A percentile compares a stretch with the other conserved stretches of the same genome.
Evolutionary conservation across 2,113 vertebrate species (phyloP).

Genomic region (Pitta sordida): DNA sequence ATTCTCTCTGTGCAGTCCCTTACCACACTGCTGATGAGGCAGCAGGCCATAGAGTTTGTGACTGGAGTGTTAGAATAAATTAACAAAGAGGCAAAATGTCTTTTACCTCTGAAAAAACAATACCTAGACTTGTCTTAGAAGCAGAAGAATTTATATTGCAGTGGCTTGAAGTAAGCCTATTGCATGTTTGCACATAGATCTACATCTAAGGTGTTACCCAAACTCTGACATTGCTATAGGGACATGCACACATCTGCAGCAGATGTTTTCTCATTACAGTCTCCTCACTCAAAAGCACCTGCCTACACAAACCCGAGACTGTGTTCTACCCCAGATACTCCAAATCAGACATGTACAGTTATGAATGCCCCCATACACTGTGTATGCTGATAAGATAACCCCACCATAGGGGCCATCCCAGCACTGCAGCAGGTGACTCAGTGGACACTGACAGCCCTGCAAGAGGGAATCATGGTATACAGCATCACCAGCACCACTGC

Average conservation of each 20-base stretch:
- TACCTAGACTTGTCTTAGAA: background rate
- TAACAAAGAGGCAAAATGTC: background rate
- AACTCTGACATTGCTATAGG: background rate
- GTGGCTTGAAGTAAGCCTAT: background rate
- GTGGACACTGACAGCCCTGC: background rate
- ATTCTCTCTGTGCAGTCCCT: background rate
- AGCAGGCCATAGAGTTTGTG: background rate
- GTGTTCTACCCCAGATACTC: background rate
- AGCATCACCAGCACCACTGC: background rate
- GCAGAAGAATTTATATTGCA: background rate
- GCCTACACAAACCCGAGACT: background rate
- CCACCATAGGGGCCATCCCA: background rate
- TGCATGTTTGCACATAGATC: background rate
- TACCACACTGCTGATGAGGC: background rate
- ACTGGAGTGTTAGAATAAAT: background rate
- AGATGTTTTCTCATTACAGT: background rate
- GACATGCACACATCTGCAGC: background rate
- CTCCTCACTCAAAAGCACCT: background rate
- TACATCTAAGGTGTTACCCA: background rate
- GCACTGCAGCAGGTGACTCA: background rate
- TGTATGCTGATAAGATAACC: background rate
- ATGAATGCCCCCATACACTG: background rate
- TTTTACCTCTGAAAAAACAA: background rate
- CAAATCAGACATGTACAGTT: background rate
- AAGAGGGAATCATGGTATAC: background rate